Evolutionary conservation across 1,140 invertebrate genomes (phyloP), one percentile per base, ranked within the genome.

Genomic region (Drosophila funebris): DNA sequence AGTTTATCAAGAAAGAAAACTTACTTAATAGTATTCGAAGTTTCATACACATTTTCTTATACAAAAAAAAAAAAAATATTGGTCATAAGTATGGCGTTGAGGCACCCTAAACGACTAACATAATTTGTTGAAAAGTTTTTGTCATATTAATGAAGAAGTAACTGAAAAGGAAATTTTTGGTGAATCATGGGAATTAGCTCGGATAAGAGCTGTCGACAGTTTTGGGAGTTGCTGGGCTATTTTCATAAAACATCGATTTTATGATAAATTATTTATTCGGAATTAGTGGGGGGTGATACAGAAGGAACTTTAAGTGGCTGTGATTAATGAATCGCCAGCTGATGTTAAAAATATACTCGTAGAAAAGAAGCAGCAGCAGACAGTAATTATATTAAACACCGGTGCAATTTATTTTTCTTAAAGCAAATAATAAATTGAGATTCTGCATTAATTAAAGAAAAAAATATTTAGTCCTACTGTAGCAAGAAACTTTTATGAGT

Each of bases 81-180:
- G n/a, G n/a, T n/a, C n/a, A n/a, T n/a, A n/a, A n/a, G n/a, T n/a
- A n/a, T n/a, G n/a, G n/a, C n/a, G n/a, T n/a, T n/a, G n/a, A n/a
- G n/a, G n/a, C n/a, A 36, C 33, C 52, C 68, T 71, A 78, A 87
- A 78, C 67, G 73, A 76, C 72, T 73, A 61, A 76, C 68, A 82
- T 78, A 87, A 88, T 88, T 87, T 82, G 78, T 82, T 88, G 60
- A 73, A 87, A 88, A 88, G 57, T 88, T 88, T 80, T 72, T 73
- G 78, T 79, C 83, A 79, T 78, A 87, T 88, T 79, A 88, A 87
- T 83, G 78, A 69, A 87, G 76, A 88, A 79, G 76, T 88, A 79
- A 84, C 76, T 73, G 75, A 63, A 68, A 78, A 73, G 72, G 62
- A 44, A 67, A 43, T 57, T 70, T 56, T 54, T 52, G 57, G 61